Conservation (phyloP, 2,888 invertebrate species). For the Tethea ocularis region DNA sequence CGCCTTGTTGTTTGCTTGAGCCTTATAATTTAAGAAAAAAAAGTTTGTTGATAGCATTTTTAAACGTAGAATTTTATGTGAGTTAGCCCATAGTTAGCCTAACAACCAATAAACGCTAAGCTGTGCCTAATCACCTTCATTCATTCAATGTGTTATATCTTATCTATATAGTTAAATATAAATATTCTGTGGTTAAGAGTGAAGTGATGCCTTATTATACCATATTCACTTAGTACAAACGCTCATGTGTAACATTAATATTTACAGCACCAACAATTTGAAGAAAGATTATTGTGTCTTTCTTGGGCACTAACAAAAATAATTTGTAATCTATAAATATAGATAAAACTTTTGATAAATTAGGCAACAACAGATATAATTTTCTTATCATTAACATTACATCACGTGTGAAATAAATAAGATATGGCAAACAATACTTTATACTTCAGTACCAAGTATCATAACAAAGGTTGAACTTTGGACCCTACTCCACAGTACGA, state of each 20-base stretch:
- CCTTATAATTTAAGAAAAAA: too few species aligned
- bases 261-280: background rate
- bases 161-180: background rate
- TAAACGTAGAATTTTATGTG: too few species aligned
- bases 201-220: background rate
- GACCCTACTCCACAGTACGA: too few species aligned
- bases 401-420: too few species aligned
- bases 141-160: background rate
- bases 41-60: background rate
- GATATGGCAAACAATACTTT: too few species aligned
- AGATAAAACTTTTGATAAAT: background rate
- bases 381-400: background rate
- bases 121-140: too few species aligned
- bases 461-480: too few species aligned
- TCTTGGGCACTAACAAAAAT: background rate
- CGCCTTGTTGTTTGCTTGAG: slow-evolving; percentile 85
- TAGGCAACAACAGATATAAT: background rate
- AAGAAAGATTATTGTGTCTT: background rate
- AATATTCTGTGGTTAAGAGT: too few species aligned
- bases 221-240: background rate
- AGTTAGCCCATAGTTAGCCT: too few species aligned
- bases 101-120: too few species aligned
- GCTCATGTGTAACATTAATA: background rate
- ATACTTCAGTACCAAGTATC: too few species aligned
- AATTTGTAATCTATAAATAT: background rate